Evolutionary conservation across 2,113 vertebrate species (phyloP).

Genomic region (Tetrax tetrax): DNA sequence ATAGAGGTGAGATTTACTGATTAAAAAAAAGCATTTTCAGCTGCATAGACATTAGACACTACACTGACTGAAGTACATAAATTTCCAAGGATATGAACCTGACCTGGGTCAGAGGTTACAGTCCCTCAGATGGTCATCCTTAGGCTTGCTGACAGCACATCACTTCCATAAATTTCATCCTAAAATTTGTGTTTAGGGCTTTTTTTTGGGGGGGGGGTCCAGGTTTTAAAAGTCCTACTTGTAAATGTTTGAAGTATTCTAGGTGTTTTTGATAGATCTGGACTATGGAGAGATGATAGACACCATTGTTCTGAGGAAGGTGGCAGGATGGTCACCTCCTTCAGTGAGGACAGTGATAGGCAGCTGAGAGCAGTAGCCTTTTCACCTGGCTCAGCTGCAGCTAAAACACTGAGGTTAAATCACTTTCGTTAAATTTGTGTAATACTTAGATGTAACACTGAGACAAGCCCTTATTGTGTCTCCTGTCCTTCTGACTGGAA

Average conservation of each 20-base stretch:
- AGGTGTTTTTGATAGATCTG: neutral
- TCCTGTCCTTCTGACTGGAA: neutral
- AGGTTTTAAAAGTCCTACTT: neutral
- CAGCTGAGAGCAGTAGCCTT: constrained; percentile 1
- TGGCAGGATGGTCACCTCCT: neutral
- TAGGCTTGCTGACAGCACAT: neutral
- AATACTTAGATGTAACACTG: neutral
- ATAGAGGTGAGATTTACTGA: neutral
- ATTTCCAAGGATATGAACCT: neutral
- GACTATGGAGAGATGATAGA: neutral
- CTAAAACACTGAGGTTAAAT: neutral
- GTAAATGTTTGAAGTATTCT: too few relatives aligned
- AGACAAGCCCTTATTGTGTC: neutral
- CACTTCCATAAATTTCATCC: neutral
- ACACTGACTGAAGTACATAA: neutral
- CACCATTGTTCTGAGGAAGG: neutral
- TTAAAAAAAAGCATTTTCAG: neutral
- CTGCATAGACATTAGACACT: neutral
- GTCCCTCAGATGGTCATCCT: neutral
- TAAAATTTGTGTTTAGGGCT: neutral
- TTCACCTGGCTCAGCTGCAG: constrained; percentile 30
- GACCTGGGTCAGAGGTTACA: neutral
- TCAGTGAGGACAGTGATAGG: neutral
- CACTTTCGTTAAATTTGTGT: neutral
- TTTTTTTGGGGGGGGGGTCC: neutral